Base-by-base conservation (phyloP, 2,113 vertebrate genomes). In the Sinocyclocheilus anshuiensis region DNA sequence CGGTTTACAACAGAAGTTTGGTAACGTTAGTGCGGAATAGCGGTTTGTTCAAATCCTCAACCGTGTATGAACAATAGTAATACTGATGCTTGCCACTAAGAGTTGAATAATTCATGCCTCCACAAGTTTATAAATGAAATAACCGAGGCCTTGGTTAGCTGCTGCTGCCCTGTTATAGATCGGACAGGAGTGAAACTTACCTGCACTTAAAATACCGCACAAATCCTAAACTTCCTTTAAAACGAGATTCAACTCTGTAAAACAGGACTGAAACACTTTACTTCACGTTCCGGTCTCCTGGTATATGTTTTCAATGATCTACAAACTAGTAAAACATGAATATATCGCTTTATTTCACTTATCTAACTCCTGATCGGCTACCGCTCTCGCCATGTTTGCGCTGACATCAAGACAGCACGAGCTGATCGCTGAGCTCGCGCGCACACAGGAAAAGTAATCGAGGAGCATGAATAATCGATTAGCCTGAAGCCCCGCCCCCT, bases 321-420 rank as follows among this genome's bases (percentile, higher is more conserved):
- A 6, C 48, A 24, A 84, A 57, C 16, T 15, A 22, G 10, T 53
- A 12, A 33, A 69, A 59, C 53, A 3, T 3, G 4, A 36, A 55
- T n/a, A 84, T 13, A 26, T 16, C 0, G 16, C 67, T 72, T 84
- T 39, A 24, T 74, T 18, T 42, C 22, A 75, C 82, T 74, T 42
- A 2, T 84, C 33, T 74, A 39, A 59, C 20, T 84, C 48, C 4
- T 10, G 6, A 15, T 15, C 69, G 11, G 33, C 50, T 84, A 9
- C 33, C 69, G 67, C 50, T 42, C 9, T 84, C 82, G 82, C 82
- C 82, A 84, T 84, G 48, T 84, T 84, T 84, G 15, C 50, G 50
- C 69, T 74, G 82, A 26, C 26, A 45, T n/a, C 2, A 7, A 83
- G 82, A 74, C 82, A 24, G 33, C 42, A 59, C 45, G 26, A 74